These are phyloP conservation scores for Schizothorax lantsangensis DNA, from an alignment of 2,797 vertebrate genomes.

Conservation along the genomic window DNA sequence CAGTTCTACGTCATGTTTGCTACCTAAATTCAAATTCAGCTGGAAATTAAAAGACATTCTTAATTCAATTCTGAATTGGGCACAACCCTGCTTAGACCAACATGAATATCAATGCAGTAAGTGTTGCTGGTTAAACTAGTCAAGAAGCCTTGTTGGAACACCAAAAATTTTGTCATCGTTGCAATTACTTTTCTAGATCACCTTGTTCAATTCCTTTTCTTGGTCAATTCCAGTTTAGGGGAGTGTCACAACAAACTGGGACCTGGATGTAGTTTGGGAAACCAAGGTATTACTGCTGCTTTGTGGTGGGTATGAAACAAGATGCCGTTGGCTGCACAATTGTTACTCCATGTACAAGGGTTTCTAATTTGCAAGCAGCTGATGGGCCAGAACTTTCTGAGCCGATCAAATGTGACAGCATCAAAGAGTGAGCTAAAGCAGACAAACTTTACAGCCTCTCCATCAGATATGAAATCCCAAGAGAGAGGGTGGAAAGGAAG, in stretches of 20 bases:
- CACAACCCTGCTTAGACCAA: neutral
- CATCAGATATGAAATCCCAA: constrained; percentile 60
- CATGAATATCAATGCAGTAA: neutral
- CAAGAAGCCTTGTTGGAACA: neutral
- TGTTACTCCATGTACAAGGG: constrained; percentile 58
- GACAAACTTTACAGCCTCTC: constrained; percentile 74
- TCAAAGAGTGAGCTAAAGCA: constrained; percentile 78
- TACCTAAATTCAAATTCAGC: neutral
- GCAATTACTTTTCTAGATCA: constrained; percentile 47
- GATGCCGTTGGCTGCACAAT: constrained; percentile 61
- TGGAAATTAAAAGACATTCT: neutral
- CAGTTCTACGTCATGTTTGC: neutral
- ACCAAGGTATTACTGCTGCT: constrained; percentile 48
- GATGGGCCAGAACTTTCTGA: constrained; percentile 80
- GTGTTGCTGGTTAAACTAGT: neutral
- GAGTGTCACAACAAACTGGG: constrained; percentile 37
- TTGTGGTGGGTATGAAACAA: constrained; percentile 62
- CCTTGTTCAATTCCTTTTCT: neutral
- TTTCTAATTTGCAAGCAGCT: constrained; percentile 77
- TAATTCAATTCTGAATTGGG: neutral
- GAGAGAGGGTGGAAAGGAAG: constrained; percentile 41
- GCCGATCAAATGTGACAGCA: constrained; percentile 80
- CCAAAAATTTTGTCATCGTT: neutral
- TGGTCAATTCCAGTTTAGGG: constrained; percentile 46
- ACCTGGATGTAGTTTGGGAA: constrained; percentile 51